phyloP scores from a whole-genome alignment of 2,113 vertebrate species.

The Pelobates fuscus region DNA sequence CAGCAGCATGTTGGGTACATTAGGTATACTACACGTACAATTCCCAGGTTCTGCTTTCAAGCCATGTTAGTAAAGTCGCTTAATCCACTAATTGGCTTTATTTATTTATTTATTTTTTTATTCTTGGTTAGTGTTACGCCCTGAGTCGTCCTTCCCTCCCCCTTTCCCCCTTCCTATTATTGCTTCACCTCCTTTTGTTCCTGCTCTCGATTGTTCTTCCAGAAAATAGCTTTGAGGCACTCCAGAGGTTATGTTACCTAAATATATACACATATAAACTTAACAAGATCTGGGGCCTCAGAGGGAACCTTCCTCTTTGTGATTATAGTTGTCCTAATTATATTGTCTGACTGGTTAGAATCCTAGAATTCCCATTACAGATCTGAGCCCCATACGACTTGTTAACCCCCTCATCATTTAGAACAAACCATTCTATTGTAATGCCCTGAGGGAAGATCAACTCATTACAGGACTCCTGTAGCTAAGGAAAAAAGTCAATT shows the following conservation, averaged over 20 bases:
- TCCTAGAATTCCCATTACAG: neutral
- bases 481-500: too few relatives aligned
- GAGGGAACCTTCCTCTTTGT: neutral
- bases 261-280: neutral
- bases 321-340: constrained; percentile 17
- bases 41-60: neutral
- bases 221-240: neutral
- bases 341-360: neutral
- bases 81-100: constrained; percentile 57
- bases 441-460: too few relatives aligned
- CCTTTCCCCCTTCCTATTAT: too few relatives aligned
- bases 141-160: constrained; percentile 31
- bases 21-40: neutral
- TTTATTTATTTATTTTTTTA: too few relatives aligned
- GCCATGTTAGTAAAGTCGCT: constrained; percentile 26
- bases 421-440: too few relatives aligned
- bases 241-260: neutral
- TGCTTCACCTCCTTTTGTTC: too few relatives aligned
- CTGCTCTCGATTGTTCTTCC: neutral
- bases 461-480: too few relatives aligned
- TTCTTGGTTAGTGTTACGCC: neutral
- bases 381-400: too few relatives aligned
- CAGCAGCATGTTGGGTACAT: too few relatives aligned
- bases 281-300: neutral
- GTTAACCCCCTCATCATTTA: too few relatives aligned